Conservation (phyloP, 2,797 vertebrate species). For the Schizopygopsis pylzovi region DNA sequence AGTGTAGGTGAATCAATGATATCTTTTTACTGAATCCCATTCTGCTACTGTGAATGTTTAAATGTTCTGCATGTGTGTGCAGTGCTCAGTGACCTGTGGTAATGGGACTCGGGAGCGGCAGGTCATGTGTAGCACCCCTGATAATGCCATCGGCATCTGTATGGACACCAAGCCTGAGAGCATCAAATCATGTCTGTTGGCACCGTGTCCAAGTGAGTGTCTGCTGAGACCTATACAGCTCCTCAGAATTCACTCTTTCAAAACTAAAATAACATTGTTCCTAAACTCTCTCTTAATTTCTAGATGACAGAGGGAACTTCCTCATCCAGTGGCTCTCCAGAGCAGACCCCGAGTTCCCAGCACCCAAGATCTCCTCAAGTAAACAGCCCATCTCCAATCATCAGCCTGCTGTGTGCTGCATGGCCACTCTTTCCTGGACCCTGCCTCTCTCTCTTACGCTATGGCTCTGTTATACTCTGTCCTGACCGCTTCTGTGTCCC, state of each 20-base stretch:
- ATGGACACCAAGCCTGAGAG: conserved; percentile 79
- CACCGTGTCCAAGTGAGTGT: conserved; percentile 83
- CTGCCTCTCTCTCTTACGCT: conserved; percentile 80
- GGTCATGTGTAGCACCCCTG: conserved; percentile 84
- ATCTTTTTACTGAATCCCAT: neutral
- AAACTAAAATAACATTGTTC: neutral
- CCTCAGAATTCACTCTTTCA: neutral
- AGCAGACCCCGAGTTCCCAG: conserved; percentile 81
- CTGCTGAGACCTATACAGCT: neutral
- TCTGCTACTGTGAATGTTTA: neutral
- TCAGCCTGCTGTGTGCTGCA: conserved; percentile 81
- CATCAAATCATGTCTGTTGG: conserved; percentile 78
- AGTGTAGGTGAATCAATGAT: neutral
- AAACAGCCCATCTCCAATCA: conserved; percentile 87
- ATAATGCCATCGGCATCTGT: conserved; percentile 82
- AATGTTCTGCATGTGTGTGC: conserved; percentile 16
- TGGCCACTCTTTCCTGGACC: conserved; percentile 81
- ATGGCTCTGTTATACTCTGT: conserved; percentile 83
- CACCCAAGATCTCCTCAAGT: conserved; percentile 89
- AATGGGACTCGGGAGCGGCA: conserved; percentile 92
- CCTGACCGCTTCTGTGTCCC: conserved; percentile 72
- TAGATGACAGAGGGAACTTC: conserved; percentile 87
- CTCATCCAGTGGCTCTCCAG: conserved; percentile 93
- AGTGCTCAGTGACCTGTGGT: conserved; percentile 91
- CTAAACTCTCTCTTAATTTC: conserved; percentile 45